Base-by-base conservation (phyloP, 2,113 vertebrate genomes). In the Pterocles burchelli region DNA sequence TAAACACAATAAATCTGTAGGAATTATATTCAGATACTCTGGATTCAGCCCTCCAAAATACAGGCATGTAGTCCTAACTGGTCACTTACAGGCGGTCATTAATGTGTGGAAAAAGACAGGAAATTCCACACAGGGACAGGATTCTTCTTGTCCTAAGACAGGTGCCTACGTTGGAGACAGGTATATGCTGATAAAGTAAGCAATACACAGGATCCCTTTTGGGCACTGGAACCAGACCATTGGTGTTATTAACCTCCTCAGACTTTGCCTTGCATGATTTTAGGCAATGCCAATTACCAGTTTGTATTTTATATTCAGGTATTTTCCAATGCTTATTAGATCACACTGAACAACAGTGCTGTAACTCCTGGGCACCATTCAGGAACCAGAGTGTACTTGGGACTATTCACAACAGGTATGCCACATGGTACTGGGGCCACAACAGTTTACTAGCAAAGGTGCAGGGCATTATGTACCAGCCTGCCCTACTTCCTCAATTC, bases 121-220 rank as follows among this genome's bases (percentile, higher is more conserved):
- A 46, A 71, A 58, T 89, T 54, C 43, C n/a, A 58, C 5, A 10
- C 3, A 26, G 11, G 26, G 7, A 8, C 3, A 4, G 21, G 8
- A 80, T 33, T 79, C 36, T 83, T 57, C 48, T 25, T 65, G 13
- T 63, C 12, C 17, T 43, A 68, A 73, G 11, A 62, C 10, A 48
- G 2, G 26, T 38, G 19, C 13, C 10, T 22, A 63, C 2, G 1
- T 1, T 70, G 26, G 17, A 13, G 4, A 51, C 7, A 66, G 33
- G 12, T n/a, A 11, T 7, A 10, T 18, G 10, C 5, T 70, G 46
- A 54, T 8, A 8, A 83, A 61, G 19, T 31, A 61, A 76, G 46
- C 6, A 61, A 73, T 17, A 4, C 11, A 17, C 38, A 66, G 49
- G 31, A n/a, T n/a, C 21, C 13, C 13, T 81, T 86, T 46, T 13